Conservation (phyloP, 2,888 invertebrate genomes). For the Cheilosia soror region DNA sequence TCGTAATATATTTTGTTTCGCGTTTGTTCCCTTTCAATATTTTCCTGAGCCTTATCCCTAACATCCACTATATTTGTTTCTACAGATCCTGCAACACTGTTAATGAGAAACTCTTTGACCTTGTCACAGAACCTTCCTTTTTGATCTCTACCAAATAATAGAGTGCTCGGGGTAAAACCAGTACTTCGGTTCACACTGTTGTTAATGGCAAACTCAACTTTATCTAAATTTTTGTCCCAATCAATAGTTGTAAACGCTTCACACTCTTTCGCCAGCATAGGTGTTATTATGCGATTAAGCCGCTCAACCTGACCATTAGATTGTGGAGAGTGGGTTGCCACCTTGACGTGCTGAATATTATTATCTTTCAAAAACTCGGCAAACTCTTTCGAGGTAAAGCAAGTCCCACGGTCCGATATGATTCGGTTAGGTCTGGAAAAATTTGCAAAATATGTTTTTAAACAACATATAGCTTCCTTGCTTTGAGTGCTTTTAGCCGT, state of each 20-base stretch:
- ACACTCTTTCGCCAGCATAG: conserved; percentile 42
- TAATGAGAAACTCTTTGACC: conserved; percentile 51
- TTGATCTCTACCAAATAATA: conserved; percentile 40
- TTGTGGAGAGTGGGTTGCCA: conserved; percentile 45
- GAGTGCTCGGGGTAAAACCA: conserved; percentile 23
- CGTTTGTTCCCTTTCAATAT: conserved; percentile 24
- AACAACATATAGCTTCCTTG: conserved; percentile 31
- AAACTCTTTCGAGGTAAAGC: conserved; percentile 51
- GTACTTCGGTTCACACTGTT: conserved; percentile 42
- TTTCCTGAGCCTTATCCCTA: conserved; percentile 21
- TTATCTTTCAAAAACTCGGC: conserved; percentile 13
- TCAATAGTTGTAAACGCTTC: conserved; percentile 25
- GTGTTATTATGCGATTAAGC: conserved; percentile 27
- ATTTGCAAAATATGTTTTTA: conserved; percentile 27
- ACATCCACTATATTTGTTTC: conserved; percentile 1
- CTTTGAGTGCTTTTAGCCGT: conserved; percentile 33
- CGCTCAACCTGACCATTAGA: conserved; percentile 43
- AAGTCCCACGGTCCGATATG: conserved; percentile 40
- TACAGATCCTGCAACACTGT: background rate
- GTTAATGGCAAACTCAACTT: conserved; percentile 47
- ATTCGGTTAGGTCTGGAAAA: conserved; percentile 29
- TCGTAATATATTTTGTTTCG: conserved; percentile 44
- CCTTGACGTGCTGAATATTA: conserved; percentile 48
- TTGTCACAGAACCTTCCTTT: conserved; percentile 63
- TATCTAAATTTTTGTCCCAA: conserved; percentile 61